phyloP scores from a whole-genome alignment of 2,113 vertebrate genomes.

The Clarias macrocephalus region DNA sequence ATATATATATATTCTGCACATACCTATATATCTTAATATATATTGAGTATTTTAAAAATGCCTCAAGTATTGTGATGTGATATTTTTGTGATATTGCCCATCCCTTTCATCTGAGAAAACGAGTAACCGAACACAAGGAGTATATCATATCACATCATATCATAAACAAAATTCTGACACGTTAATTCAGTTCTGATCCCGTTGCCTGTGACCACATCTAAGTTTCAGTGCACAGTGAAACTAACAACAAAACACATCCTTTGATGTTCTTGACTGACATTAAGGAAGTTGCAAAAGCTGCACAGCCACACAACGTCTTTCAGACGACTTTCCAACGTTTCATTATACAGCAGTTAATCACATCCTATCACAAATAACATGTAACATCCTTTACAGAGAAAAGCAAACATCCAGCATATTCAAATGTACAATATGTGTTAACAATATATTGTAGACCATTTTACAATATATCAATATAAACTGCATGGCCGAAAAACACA shows the following conservation, averaged over 20 bases:
- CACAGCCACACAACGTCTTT: background rate
- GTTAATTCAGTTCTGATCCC: background rate
- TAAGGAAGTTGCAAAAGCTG: background rate
- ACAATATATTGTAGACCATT: background rate
- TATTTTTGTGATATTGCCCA: background rate
- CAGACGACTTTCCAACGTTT: background rate
- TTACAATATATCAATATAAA: background rate
- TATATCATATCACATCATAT: too few species aligned
- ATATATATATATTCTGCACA: too few species aligned
- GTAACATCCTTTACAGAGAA: background rate
- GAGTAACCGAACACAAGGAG: background rate
- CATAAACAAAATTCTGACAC: background rate
- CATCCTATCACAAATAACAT: background rate
- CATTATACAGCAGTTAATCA: background rate
- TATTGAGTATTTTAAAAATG: background rate
- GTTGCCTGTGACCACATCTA: background rate
- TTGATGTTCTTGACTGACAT: background rate
- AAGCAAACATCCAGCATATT: background rate
- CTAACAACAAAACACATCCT: background rate
- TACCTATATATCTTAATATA: background rate
- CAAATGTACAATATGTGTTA: background rate
- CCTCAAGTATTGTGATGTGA: background rate
- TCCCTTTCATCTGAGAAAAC: background rate
- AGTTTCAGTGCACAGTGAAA: background rate
- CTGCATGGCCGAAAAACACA: too few species aligned